Evolutionary conservation across 2,797 vertebrate species (phyloP).

Genomic region (Melanitta fusca): DNA sequence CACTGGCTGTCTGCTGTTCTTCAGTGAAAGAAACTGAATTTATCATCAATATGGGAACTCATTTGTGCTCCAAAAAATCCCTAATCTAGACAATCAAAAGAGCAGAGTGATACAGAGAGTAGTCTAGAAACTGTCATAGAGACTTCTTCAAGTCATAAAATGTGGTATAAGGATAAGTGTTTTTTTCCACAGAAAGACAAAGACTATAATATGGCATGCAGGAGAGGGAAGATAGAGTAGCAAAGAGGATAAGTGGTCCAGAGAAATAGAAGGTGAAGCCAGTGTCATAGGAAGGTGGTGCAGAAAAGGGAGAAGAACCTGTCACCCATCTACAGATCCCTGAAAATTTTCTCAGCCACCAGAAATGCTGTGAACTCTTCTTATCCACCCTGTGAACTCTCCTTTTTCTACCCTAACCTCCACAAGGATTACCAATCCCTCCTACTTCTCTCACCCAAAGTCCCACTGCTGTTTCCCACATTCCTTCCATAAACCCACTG

Average conservation of each 20-base stretch:
- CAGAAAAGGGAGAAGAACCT: not conserved
- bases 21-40: not conserved
- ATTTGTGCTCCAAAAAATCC: not conserved
- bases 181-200: not conserved
- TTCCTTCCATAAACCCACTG: not conserved
- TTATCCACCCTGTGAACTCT: not conserved
- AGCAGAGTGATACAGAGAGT: not conserved
- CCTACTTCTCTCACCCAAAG: not conserved
- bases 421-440: not conserved
- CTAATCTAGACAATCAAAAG: not conserved
- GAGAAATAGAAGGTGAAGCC: not conserved
- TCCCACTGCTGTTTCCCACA: not conserved
- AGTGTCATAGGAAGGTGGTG: not conserved
- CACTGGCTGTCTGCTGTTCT: not conserved
- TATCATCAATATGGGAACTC: accelerated
- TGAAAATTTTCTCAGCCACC: not conserved
- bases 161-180: not conserved
- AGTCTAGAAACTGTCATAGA: not conserved
- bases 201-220: not conserved
- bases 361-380: not conserved
- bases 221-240: not conserved
- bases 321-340: not conserved
- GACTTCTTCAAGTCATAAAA: not conserved
- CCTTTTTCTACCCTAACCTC: not conserved
- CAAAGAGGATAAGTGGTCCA: not conserved